Conservation (phyloP, 2,113 vertebrate species). For the Mirza zaza region DNA sequence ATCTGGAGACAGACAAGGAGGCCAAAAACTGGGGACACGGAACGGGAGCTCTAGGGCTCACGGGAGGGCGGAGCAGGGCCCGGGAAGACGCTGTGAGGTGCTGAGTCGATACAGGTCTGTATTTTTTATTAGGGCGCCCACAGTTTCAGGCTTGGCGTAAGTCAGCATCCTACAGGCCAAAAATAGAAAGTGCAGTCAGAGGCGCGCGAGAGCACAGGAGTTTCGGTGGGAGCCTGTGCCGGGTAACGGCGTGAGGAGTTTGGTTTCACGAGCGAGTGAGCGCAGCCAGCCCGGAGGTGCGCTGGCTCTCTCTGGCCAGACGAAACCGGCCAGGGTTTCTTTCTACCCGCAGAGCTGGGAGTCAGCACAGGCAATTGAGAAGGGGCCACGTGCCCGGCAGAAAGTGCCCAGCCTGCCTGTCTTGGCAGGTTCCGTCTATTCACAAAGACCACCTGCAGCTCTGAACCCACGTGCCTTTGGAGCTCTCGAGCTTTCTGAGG, state of each 20-base stretch:
- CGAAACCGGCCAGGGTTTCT: background rate
- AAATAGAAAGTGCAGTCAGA: background rate
- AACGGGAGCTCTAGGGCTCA: background rate
- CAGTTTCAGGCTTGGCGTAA: background rate
- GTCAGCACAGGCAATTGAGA: background rate
- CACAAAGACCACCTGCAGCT: background rate
- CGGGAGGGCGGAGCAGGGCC: background rate
- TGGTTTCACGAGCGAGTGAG: background rate
- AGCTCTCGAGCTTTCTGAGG: background rate
- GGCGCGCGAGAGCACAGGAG: accelerated
- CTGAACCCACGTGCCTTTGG: background rate
- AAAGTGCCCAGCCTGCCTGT: background rate
- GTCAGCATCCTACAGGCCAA: background rate
- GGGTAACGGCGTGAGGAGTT: accelerated
- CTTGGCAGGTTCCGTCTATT: background rate
- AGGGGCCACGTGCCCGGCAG: background rate
- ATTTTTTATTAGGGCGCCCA: background rate
- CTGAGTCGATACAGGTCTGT: accelerated
- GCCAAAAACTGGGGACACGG: background rate
- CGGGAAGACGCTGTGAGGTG: no score
- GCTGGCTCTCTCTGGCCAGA: background rate
- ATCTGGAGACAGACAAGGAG: background rate
- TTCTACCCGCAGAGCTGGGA: background rate
- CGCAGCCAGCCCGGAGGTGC: background rate
- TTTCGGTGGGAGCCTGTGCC: background rate